Percentiles rank a stretch among this genome's conserved stretches.
These are phyloP conservation scores for Formica aserva DNA, from an alignment of 2,888 invertebrate species.

Conservation along the genomic window DNA sequence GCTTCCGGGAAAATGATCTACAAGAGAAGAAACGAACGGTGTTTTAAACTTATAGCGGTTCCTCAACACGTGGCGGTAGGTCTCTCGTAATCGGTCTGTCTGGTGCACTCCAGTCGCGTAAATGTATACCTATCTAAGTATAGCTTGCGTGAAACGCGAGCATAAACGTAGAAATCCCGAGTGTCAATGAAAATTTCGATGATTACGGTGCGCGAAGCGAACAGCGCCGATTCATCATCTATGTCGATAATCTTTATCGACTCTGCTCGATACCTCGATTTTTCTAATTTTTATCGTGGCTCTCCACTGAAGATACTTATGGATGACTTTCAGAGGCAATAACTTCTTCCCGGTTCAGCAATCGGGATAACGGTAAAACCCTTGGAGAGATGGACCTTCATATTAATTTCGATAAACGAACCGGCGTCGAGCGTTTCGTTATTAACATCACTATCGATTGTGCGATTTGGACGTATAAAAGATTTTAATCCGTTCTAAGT, in stretches of 20 bases:
- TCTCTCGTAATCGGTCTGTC: conserved; percentile 51
- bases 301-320: neutral
- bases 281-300: neutral
- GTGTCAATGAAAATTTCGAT: neutral
- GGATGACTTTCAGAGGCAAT: neutral
- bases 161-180: conserved; percentile 9
- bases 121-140: conserved; percentile 56
- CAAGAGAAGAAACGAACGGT: conserved; percentile 57
- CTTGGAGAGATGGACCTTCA: neutral
- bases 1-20: conserved; percentile 51
- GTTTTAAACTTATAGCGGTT: conserved; percentile 17
- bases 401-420: neutral
- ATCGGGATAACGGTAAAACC: neutral
- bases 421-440: neutral
- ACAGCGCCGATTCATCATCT: neutral
- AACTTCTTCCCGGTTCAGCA: neutral
- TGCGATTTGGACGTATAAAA: neutral
- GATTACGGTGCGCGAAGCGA: neutral
- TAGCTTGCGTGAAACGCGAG: conserved; percentile 42
- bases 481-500: neutral
- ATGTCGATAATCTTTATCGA: neutral
- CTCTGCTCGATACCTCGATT: neutral
- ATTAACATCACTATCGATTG: neutral
- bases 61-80: conserved; percentile 65
- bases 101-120: conserved; percentile 37